Base-by-base conservation (phyloP, 2,797 vertebrate species). In the Pangasius mekongensis region DNA sequence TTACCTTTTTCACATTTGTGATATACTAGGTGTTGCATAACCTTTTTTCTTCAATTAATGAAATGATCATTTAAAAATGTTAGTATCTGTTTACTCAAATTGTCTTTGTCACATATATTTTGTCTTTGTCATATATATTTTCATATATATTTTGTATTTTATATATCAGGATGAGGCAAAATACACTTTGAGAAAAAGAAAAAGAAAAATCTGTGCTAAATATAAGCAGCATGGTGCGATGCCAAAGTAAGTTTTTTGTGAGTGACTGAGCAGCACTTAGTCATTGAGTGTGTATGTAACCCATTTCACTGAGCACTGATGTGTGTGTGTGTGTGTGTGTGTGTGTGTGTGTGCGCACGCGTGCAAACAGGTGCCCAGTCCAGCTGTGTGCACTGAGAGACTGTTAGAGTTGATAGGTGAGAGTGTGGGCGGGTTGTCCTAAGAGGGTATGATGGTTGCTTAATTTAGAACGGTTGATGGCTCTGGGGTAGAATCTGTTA, bases 351-450 rank as follows among this genome's bases (percentile, higher is more conserved):
- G 36, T 13, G 20, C n/a, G 13, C 16, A 24, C n/a, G 22, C 13
- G 3, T 3, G 13, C 36, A 18, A 76, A 47, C 73, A 76, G 73
- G 43, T 49, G 74, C 30, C 47, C 49, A 18, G 47, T 54, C 49
- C 74, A 54, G 74, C 74, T 77, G 47, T 77, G 74, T 77, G n/a
- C 47, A 77, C 74, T 54, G 49, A 77, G 73, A 76, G 49, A n/a
- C 47, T 77, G 14, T 77, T 54, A 30, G 47, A 77, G 27, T 77
- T 49, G 47, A 30, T 54, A 52, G 27, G 6, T 30, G 27, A 77
- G n/a, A 54, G 74, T 52, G 49, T 77, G 13, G 74, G 27, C 16
- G 3, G 27, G 74, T 52, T 30, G 47, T 54, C 74, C 74, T n/a
- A 54, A 54, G n/a, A 54, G 27, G 5, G 74, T 52, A 52, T 77